Percentiles rank a stretch among this genome's conserved stretches.
These are phyloP conservation scores for Phocides pigmalion DNA, from an alignment of 1,140 invertebrate species.

Conservation along the genomic window DNA sequence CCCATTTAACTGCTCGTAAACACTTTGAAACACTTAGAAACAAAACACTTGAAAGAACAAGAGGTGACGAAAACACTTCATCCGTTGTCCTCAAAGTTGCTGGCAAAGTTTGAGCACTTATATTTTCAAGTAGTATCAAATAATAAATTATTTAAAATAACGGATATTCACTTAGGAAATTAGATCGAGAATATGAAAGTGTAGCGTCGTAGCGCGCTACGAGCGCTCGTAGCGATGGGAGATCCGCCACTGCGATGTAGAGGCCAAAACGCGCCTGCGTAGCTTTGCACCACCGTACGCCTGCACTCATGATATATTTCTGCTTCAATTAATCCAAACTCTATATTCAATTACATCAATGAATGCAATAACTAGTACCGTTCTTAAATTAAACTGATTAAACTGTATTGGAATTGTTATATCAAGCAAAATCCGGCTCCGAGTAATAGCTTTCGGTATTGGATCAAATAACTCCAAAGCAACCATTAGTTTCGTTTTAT, in stretches of 20 bases:
- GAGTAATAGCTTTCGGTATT: background rate
- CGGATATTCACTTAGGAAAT: conserved; percentile 31
- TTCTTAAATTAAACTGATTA: background rate
- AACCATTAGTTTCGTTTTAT: conserved; percentile 3
- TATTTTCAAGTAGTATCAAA: conserved; percentile 15
- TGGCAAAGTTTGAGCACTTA: conserved; percentile 33
- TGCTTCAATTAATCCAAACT: conserved; percentile 75
- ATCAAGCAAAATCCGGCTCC: background rate
- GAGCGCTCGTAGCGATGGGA: conserved; percentile 57
- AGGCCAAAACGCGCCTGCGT: conserved; percentile 69
- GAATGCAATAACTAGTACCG: conserved; percentile 33
- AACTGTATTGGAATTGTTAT: background rate
- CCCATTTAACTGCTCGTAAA: conserved; percentile 37
- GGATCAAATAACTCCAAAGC: conserved; percentile 1
- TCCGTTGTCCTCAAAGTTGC: conserved; percentile 13
- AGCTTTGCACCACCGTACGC: conserved; percentile 60
- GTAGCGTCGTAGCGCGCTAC: conserved; percentile 34
- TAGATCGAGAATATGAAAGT: conserved; percentile 29
- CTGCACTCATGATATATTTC: conserved; percentile 77
- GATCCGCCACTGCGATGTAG: conserved; percentile 61
- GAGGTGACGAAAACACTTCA: conserved; percentile 36
- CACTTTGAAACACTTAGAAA: conserved; percentile 43
- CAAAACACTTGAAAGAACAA: conserved; percentile 36
- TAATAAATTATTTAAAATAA: conserved; percentile 34
- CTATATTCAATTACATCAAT: conserved; percentile 73